Evolutionary conservation across 2,797 vertebrate species (phyloP), one percentile per base, ranked within the genome.

Genomic region (Eulemur albifrons): DNA sequence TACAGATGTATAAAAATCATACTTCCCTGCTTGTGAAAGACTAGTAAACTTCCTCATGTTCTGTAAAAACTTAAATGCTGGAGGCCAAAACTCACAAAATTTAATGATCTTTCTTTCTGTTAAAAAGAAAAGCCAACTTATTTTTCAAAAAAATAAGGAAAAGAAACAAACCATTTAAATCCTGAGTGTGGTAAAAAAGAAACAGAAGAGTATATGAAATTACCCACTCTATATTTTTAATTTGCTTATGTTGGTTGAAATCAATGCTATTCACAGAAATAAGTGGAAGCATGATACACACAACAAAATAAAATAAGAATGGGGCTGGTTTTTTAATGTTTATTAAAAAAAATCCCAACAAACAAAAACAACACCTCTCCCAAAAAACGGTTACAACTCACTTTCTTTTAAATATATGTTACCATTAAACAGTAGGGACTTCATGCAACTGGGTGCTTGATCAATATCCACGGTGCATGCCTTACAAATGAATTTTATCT

Each of bases 91-190:
- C 67, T 91, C 88, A 89, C 94, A 95, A 94, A 94, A 93, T 52
- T 61, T 83, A 95, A 97, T 89, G 43, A 88, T 94, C 54, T 95
- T 93, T 92, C 45, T 95, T 93, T 92, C 45, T 93, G 48, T 63
- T 81, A 65, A 90, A 90, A 96, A 90, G 52, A 23, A 90, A 95
- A 84, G 20, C 54, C 63, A 93, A 92, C 25, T 80, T 88, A 32
- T 89, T 85, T 80, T 77, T 32, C 3, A 54, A 90, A 79, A 80
- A 45, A 84, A 48, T 35, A 72, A 72, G 40, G 43, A 80, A 83
- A 93, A 75, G 50, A 94, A 95, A 79, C 45, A 93, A 96, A 92
- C 88, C 23, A 17, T 61, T 67, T 5, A 81, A n/a, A 94, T 15
- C n/a, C 32, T 48, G 76, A 70, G 27, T 70, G 63, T 45, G 15